A percentile compares a stretch with the other conserved stretches of the same genome.
Conservation (phyloP, 1,140 invertebrate genomes). For the Streblospio benedicti region DNA sequence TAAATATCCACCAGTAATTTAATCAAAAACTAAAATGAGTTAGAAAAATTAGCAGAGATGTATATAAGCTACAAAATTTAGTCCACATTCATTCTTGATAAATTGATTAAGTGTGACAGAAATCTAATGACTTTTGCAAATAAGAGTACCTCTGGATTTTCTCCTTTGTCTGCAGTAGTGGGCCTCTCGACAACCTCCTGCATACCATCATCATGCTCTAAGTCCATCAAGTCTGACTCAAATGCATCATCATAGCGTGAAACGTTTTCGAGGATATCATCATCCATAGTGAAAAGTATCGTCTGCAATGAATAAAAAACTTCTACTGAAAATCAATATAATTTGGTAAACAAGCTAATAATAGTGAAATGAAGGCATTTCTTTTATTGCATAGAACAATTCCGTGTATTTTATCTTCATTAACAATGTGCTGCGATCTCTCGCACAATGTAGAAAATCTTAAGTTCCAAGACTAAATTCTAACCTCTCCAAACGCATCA, state of each 20-base stretch:
- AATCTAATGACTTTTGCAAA: too few relatives aligned
- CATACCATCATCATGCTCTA: constrained; percentile 23
- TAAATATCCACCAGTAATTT: neutral
- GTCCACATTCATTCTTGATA: too few relatives aligned
- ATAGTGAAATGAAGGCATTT: too few relatives aligned
- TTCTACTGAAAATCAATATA: neutral
- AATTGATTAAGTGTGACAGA: too few relatives aligned
- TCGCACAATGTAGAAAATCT: neutral
- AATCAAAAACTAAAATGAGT: constrained; percentile 13
- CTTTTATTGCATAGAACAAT: too few relatives aligned
- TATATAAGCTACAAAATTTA: too few relatives aligned
- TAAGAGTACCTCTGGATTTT: too few relatives aligned
- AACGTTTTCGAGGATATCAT: constrained; percentile 64
- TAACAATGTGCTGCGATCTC: neutral
- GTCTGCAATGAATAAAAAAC: constrained; percentile 54
- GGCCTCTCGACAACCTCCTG: constrained; percentile 37
- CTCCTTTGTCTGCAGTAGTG: constrained; percentile 38
- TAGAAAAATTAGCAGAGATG: neutral
- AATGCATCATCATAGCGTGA: constrained; percentile 62
- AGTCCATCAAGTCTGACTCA: constrained; percentile 39
- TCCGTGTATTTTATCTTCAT: too few relatives aligned
- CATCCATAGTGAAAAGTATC: constrained; percentile 70
- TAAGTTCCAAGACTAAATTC: constrained; percentile 21
- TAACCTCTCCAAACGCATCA: constrained; percentile 69
- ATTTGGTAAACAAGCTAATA: neutral